Percentiles rank a stretch among this genome's conserved stretches.
These are phyloP conservation scores for Tromatobia lineatoria DNA, from an alignment of 2,888 invertebrate species.

Conservation along the genomic window DNA sequence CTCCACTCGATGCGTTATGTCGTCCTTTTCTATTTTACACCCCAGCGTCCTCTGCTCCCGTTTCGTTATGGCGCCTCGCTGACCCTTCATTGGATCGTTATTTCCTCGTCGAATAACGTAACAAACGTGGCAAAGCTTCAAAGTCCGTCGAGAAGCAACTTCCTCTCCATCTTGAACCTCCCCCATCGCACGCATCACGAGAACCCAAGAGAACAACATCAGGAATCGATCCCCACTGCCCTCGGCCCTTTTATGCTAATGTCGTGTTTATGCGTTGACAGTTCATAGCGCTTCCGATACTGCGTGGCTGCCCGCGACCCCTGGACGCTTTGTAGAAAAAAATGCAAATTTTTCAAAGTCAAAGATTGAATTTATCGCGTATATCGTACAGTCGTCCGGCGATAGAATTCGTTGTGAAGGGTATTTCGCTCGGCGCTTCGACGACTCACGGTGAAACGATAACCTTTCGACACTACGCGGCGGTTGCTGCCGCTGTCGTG, in stretches of 20 bases:
- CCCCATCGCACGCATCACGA: constrained; percentile 10
- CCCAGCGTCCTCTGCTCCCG: constrained; percentile 8
- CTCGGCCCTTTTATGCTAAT: constrained; percentile 82
- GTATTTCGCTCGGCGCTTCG: constrained; percentile 39
- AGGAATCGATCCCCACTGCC: constrained; percentile 53
- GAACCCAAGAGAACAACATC: constrained; percentile 22
- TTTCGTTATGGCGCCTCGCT: constrained; percentile 30
- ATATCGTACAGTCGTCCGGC: constrained; percentile 26
- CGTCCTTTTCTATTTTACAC: constrained; percentile 40
- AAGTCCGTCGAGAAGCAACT: constrained; percentile 21
- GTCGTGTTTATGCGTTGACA: constrained; percentile 83
- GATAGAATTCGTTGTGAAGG: constrained; percentile 44
- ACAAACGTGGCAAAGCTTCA: constrained; percentile 33
- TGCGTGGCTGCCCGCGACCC: constrained; percentile 28
- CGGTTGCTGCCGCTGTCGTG: not conserved
- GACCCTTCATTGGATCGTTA: constrained; percentile 16
- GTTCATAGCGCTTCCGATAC: constrained; percentile 80
- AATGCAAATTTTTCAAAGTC: constrained; percentile 81
- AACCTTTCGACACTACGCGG: constrained; percentile 76
- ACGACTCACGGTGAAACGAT: constrained; percentile 71
- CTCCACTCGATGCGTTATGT: not conserved
- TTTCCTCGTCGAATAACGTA: constrained; percentile 13
- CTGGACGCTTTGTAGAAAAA: constrained; percentile 70
- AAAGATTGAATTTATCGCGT: constrained; percentile 80
- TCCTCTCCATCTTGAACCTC: constrained; percentile 26